phyloP scores from a whole-genome alignment of 1,140 invertebrate genomes.

The Halesus radiatus region DNA sequence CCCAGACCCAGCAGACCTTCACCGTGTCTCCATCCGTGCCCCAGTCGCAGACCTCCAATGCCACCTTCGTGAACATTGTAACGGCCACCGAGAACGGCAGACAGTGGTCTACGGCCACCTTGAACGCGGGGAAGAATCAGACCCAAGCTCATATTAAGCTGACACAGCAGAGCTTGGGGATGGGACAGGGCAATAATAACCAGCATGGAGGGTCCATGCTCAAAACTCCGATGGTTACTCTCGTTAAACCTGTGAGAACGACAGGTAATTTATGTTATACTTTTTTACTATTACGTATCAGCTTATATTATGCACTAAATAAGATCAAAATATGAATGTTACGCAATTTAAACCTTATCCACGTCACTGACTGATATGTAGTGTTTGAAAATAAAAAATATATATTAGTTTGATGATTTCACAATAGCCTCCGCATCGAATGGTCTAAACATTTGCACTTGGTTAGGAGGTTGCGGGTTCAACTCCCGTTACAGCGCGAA shows the following conservation, averaged over 20 bases:
- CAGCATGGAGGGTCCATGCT: constrained; percentile 47
- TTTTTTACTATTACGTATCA: no score
- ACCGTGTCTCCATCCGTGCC: constrained; percentile 44
- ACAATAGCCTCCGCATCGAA: no score
- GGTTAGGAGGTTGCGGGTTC: no score
- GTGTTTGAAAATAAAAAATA: no score
- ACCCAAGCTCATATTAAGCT: constrained; percentile 50
- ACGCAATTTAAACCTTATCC: no score
- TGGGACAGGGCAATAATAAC: constrained; percentile 31
- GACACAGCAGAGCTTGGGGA: constrained; percentile 40
- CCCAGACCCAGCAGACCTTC: constrained; percentile 63
- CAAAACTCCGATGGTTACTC: constrained; percentile 53
- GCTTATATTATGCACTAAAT: no score
- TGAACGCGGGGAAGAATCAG: constrained; percentile 44
- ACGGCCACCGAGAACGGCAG: constrained; percentile 59
- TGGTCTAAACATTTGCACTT: no score
- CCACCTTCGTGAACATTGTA: constrained; percentile 52
- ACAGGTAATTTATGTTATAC: constrained; percentile 16
- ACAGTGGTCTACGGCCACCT: constrained; percentile 51
- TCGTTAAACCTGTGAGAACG: constrained; percentile 53
- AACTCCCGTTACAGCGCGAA: no score
- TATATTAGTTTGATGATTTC: no score
- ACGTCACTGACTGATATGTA: no score
- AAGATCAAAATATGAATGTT: no score
- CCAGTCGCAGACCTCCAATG: constrained; percentile 20